Evolutionary conservation across 2,888 invertebrate genomes (phyloP), one percentile per base, ranked within the genome.

Genomic region (Xestoiulus laeticollis): DNA sequence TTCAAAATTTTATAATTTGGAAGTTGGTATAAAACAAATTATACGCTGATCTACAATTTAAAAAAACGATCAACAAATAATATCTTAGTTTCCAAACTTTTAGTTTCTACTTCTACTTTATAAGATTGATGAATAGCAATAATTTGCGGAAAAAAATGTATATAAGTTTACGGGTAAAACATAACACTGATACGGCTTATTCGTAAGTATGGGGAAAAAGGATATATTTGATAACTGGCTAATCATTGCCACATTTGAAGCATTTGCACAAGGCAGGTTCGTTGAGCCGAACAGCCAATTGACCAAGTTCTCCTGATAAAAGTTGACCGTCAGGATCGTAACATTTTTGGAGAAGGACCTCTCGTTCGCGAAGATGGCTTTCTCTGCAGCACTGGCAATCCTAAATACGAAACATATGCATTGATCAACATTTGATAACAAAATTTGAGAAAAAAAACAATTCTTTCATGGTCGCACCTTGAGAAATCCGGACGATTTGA

Each of bases 361-460:
- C 93, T 89, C 97, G 94, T 91, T 96, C 96, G 89, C 96, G 94
- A 85, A 98, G 93, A 91, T 95, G 96, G 90, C 96, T 96, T 92
- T 98, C 98, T 88, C 97, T 94, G 91, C 97, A 98, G 92, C 98
- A 98, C 91, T 95, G 97, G 91, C 98, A 98, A 93, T 97, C 97
- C 97, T 96, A 78, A 30, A 78, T 78, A 14, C 30, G 14, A 30
- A 30, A 68, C 2, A 44, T 48, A 22, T 16, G 48, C 14, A 14
- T 6, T 12, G 8, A 87, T 30, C 44, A 59, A 43, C 19, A 85
- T 30, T 38, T 82, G 10, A 30, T 14, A 26, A 87, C 48, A 88
- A 89, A 85, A 59, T 16, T 16, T 32, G 48, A 87, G 53, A 88
- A 89, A 82, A 87, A 53, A 86, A 89, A 5, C 22, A 68, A 68